A percentile compares a stretch with the other conserved stretches of the same genome.
These are phyloP conservation scores for Prunella fulvescens DNA, from an alignment of 2,113 vertebrate species.

Conservation along the genomic window DNA sequence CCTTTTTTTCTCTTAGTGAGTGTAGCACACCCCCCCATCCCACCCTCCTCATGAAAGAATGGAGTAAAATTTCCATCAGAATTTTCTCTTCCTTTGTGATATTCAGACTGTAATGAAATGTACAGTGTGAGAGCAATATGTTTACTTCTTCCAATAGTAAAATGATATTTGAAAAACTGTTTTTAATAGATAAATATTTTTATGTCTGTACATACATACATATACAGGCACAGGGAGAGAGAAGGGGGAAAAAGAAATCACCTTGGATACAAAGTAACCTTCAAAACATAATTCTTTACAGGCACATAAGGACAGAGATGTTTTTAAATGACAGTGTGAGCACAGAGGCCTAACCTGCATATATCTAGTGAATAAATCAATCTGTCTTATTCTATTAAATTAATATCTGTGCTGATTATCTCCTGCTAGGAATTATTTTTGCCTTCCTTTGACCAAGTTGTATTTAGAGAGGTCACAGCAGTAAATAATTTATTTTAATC, in stretches of 20 bases:
- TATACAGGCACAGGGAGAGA: not conserved
- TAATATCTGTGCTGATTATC: not conserved
- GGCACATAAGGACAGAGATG: not conserved
- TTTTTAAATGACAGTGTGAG: not conserved
- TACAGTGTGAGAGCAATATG: not conserved
- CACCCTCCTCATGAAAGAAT: not conserved
- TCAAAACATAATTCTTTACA: not conserved
- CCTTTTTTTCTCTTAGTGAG: not conserved
- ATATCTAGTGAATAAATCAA: constrained; percentile 24
- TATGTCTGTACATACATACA: not conserved
- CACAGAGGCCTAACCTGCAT: not conserved
- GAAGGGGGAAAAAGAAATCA: not conserved
- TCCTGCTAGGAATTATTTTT: not conserved
- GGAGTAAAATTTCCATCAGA: not conserved
- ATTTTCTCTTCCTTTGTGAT: not conserved
- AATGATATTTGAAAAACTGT: not conserved
- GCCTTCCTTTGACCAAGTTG: not conserved
- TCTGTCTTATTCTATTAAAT: constrained; percentile 11
- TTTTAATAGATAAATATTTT: not conserved
- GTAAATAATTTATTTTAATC: constrained; percentile 25
- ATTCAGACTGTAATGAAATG: not conserved
- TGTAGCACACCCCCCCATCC: not conserved
- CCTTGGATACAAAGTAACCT: not conserved
- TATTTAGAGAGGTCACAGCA: not conserved
- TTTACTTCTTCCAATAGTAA: not conserved